Conservation (phyloP, 2,113 vertebrate genomes). For the Erythrocercus mccallii region DNA sequence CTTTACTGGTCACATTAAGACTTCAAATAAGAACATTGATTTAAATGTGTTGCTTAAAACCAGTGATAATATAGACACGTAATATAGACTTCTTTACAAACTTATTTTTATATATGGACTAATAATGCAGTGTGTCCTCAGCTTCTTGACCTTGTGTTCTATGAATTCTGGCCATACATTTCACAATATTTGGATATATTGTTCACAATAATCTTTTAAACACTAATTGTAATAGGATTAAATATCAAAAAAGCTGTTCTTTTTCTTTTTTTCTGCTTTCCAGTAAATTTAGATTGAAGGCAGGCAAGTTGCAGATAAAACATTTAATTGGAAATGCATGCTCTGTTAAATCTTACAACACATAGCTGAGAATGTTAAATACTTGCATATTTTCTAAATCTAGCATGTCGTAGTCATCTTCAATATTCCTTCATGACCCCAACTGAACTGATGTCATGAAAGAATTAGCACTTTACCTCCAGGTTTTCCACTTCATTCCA, state of each 20-base stretch:
- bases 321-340: not conserved
- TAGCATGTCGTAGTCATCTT: not conserved
- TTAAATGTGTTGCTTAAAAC: not conserved
- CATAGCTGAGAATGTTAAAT: not conserved
- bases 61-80: not conserved
- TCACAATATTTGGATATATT: not conserved
- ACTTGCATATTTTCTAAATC: not conserved
- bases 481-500: not conserved
- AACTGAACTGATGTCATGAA: not conserved
- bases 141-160: not conserved
- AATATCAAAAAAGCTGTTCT: not conserved
- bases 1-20: not conserved
- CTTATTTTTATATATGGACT: not conserved
- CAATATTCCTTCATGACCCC: not conserved
- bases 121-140: not conserved
- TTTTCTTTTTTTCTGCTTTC: not conserved
- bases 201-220: not conserved
- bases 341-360: not conserved
- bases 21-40: not conserved
- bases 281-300: not conserved
- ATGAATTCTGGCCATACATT: not conserved
- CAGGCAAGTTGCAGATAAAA: not conserved
- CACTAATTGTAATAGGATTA: not conserved
- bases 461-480: not conserved
- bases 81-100: not conserved